Conservation (phyloP, 2,888 invertebrate genomes). For the Eudasyphora cyanicolor region DNA sequence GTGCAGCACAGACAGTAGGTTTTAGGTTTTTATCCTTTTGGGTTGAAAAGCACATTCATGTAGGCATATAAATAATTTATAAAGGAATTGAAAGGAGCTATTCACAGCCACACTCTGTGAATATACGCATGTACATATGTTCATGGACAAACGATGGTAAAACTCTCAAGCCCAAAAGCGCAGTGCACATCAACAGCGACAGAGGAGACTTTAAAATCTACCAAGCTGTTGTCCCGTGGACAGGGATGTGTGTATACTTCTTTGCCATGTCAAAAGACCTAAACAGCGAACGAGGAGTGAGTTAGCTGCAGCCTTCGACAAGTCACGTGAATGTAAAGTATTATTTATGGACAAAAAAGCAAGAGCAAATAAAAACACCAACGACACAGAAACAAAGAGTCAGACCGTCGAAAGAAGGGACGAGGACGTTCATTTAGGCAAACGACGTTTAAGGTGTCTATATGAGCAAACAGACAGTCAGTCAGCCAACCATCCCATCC, state of each 20-base stretch:
- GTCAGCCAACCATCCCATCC: constrained; percentile 37
- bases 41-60: constrained; percentile 11
- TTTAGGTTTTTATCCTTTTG: no score
- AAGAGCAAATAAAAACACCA: background rate
- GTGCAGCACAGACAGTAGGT: no score
- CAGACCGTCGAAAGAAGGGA: background rate
- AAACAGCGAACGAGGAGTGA: background rate
- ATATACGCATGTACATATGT: no score
- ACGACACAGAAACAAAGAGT: no score
- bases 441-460: constrained; percentile 51
- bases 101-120: background rate
- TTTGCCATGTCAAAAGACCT: constrained; percentile 10
- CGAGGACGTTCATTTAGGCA: constrained; percentile 8
- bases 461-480: no score
- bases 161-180: background rate
- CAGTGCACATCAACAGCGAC: background rate
- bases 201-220: constrained; percentile 1
- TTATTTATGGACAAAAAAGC: constrained; percentile 11
- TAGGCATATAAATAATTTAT: constrained; percentile 35
- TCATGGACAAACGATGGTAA: background rate
- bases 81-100: constrained; percentile 29
- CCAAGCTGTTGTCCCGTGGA: background rate
- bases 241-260: background rate
- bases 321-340: constrained; percentile 45
- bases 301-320: constrained; percentile 6